Evolutionary conservation across 2,797 vertebrate species (phyloP).

Genomic region (Gymnopithys bicolor): DNA sequence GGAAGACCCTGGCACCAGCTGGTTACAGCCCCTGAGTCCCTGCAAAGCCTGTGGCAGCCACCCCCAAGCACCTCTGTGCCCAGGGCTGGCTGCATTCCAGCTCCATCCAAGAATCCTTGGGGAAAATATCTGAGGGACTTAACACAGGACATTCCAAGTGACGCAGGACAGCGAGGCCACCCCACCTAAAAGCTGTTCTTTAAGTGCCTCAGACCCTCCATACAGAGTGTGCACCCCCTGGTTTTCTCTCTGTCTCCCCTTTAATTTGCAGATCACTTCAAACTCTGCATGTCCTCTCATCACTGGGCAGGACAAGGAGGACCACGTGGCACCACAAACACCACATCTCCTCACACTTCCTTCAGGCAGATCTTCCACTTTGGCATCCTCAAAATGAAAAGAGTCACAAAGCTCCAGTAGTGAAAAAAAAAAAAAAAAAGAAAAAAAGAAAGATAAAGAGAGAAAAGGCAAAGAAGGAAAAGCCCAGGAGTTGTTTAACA

Average conservation of each 20-base stretch:
- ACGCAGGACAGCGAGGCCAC: background rate
- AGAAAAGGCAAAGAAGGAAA: accelerated
- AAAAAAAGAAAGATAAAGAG: too few species aligned
- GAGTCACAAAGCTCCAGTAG: background rate
- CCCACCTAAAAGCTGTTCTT: background rate
- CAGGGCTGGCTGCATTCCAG: background rate
- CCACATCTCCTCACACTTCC: background rate
- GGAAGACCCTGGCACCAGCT: background rate
- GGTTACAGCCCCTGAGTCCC: background rate
- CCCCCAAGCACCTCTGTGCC: too few species aligned
- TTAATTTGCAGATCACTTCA: background rate
- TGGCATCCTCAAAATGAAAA: background rate
- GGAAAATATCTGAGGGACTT: background rate
- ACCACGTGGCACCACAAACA: accelerated
- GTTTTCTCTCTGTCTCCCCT: background rate
- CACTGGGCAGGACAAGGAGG: background rate
- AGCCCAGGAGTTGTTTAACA: background rate
- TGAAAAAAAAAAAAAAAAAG: too few species aligned
- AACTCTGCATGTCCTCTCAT: accelerated
- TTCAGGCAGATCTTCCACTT: background rate
- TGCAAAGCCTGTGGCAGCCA: background rate
- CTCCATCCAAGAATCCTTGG: accelerated
- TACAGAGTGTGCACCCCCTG: too few species aligned
- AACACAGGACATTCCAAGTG: background rate
- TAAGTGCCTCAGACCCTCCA: accelerated